These are phyloP conservation scores for Drosophila watanabei DNA, from an alignment of 1,140 invertebrate species.

Conservation along the genomic window DNA sequence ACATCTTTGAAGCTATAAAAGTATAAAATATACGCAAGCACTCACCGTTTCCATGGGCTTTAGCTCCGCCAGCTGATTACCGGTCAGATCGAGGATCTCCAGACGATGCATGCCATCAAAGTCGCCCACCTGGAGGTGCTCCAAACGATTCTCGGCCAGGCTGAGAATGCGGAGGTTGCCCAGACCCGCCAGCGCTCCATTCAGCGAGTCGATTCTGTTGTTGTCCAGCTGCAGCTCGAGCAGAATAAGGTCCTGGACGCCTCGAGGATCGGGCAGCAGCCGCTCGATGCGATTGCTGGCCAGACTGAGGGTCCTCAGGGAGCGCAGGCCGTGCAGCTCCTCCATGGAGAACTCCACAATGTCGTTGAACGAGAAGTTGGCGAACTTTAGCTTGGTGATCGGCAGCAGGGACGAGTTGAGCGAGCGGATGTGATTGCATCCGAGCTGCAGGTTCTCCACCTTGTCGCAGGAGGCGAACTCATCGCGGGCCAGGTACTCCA, in stretches of 20 bases:
- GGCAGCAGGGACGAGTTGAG: conserved; percentile 91
- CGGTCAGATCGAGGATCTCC: conserved; percentile 90
- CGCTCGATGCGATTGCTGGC: conserved; percentile 91
- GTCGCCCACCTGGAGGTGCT: conserved; percentile 90
- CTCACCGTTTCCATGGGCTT: conserved; percentile 92
- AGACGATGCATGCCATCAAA: conserved; percentile 90
- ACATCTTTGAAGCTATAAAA: neutral
- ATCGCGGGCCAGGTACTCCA: conserved; percentile 90
- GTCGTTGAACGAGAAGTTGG: conserved; percentile 92
- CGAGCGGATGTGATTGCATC: conserved; percentile 89
- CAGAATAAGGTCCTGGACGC: conserved; percentile 90
- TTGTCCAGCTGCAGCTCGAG: conserved; percentile 90
- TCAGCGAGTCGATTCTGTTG: conserved; percentile 90
- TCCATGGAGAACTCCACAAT: conserved; percentile 91
- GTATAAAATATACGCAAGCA: neutral
- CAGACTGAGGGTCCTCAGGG: conserved; percentile 89
- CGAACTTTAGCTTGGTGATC: conserved; percentile 88
- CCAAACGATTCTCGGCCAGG: conserved; percentile 90
- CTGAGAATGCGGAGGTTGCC: conserved; percentile 90
- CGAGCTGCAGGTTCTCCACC: conserved; percentile 89
- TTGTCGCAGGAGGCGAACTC: conserved; percentile 90
- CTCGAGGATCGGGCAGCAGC: conserved; percentile 90
- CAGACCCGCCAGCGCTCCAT: conserved; percentile 90
- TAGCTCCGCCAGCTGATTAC: conserved; percentile 91
- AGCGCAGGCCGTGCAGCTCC: conserved; percentile 90